A percentile compares a stretch with the other conserved stretches of the same genome.
These are phyloP conservation scores for Bombus vancouverensis DNA, from an alignment of 1,140 invertebrate species.

Conservation along the genomic window DNA sequence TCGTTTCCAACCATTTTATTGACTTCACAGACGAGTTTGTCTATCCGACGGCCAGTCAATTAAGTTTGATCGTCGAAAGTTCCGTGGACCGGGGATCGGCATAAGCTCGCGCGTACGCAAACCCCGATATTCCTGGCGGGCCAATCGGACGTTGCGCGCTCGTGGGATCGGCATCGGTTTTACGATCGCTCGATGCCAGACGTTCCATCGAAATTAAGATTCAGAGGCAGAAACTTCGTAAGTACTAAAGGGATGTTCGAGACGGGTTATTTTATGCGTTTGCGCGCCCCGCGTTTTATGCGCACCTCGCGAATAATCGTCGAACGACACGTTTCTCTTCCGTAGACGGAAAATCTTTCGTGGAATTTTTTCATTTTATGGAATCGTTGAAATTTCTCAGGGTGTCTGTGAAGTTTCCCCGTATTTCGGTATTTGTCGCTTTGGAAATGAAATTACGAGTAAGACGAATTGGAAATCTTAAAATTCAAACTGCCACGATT, in stretches of 20 bases:
- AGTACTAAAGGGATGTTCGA: neutral
- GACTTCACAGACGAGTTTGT: slow-evolving; percentile 46
- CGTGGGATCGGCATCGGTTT: slow-evolving; percentile 43
- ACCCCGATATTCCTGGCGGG: slow-evolving; percentile 22
- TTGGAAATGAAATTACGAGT: neutral
- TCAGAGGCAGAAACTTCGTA: slow-evolving; percentile 35
- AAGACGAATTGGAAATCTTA: neutral
- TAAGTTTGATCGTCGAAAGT: slow-evolving; percentile 70
- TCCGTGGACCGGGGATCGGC: slow-evolving; percentile 60
- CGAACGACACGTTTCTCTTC: neutral
- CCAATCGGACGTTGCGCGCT: slow-evolving; percentile 16
- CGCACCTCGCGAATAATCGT: slow-evolving; percentile 46
- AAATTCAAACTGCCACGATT: neutral
- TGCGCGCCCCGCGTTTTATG: slow-evolving; percentile 49
- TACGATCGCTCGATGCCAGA: slow-evolving; percentile 64
- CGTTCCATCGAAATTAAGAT: slow-evolving; percentile 65
- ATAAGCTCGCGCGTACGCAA: slow-evolving; percentile 47
- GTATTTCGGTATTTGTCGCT: no score
- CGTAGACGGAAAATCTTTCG: neutral
- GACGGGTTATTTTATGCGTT: slow-evolving; percentile 28
- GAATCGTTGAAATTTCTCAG: neutral
- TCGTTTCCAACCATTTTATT: slow-evolving; percentile 29
- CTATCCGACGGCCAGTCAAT: slow-evolving; percentile 60
- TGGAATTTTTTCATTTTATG: neutral
- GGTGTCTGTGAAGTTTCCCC: rapidly evolving